A percentile compares a stretch with the other conserved stretches of the same genome.
These are phyloP conservation scores for Pionites leucogaster DNA, from an alignment of 2,113 vertebrate genomes.

Conservation along the genomic window DNA sequence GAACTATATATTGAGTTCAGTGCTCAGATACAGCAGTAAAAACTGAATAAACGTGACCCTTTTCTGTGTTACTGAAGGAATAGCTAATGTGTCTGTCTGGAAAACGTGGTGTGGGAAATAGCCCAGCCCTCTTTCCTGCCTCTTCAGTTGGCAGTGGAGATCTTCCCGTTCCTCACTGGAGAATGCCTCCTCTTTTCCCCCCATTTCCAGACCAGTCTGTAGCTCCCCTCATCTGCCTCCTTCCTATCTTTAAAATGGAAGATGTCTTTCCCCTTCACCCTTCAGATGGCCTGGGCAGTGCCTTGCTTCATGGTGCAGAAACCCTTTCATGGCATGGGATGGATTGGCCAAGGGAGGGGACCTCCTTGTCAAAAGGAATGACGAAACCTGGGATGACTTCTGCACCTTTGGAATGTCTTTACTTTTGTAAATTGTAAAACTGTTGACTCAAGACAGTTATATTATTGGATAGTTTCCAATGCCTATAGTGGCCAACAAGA, in stretches of 20 bases:
- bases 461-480: background rate
- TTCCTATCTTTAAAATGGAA: background rate
- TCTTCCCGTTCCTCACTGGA: background rate
- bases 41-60: background rate
- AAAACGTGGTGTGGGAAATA: background rate
- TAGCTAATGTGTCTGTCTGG: background rate
- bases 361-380: too few relatives aligned
- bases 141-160: background rate
- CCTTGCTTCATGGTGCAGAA: fast-evolving
- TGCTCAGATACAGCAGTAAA: background rate
- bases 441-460: background rate
- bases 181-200: background rate
- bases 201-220: fast-evolving
- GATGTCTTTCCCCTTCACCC: background rate
- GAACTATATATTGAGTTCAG: background rate
- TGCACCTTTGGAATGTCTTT: background rate
- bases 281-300: background rate
- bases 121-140: background rate
- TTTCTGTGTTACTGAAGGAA: background rate
- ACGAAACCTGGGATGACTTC: background rate
- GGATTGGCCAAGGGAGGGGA: background rate
- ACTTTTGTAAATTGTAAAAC: background rate
- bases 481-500: background rate
- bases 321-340: fast-evolving
- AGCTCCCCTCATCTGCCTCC: background rate